These are phyloP conservation scores for Cheilosia variabilis DNA, from an alignment of 2,888 invertebrate genomes.

Conservation along the genomic window DNA sequence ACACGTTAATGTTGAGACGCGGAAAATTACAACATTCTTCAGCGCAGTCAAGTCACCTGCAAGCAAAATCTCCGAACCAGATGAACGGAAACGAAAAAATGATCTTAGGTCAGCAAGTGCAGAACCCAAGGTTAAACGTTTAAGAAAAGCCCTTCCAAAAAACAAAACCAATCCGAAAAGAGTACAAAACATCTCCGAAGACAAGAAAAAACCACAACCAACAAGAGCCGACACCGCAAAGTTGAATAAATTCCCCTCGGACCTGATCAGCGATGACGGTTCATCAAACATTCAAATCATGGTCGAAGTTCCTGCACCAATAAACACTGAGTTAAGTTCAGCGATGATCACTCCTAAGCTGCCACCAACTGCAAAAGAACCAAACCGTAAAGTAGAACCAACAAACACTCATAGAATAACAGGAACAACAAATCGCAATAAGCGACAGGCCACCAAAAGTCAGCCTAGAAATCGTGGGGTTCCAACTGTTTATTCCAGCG, in stretches of 20 bases:
- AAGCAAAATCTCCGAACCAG: background rate
- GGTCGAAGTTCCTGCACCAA: background rate
- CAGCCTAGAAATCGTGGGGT: too few species aligned
- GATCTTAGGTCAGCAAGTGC: background rate
- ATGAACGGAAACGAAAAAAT: constrained; percentile 32
- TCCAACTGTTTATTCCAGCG: background rate
- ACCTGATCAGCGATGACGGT: background rate
- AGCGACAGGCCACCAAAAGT: too few species aligned
- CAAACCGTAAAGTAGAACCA: background rate
- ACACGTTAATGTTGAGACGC: background rate
- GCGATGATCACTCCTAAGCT: background rate
- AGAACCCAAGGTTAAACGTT: constrained; percentile 20
- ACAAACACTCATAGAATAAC: background rate
- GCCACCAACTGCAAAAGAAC: background rate
- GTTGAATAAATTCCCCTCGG: background rate
- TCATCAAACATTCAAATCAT: constrained; percentile 5
- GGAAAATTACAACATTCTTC: constrained; percentile 54
- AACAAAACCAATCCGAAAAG: background rate
- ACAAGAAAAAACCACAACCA: background rate
- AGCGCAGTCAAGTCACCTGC: background rate
- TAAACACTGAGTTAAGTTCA: background rate
- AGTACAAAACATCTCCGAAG: background rate
- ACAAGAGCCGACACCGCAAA: background rate
- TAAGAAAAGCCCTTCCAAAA: background rate
- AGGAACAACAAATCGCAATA: too few species aligned